Base-by-base conservation (phyloP, 1,140 invertebrate species). In the Saccostrea cuccullata region DNA sequence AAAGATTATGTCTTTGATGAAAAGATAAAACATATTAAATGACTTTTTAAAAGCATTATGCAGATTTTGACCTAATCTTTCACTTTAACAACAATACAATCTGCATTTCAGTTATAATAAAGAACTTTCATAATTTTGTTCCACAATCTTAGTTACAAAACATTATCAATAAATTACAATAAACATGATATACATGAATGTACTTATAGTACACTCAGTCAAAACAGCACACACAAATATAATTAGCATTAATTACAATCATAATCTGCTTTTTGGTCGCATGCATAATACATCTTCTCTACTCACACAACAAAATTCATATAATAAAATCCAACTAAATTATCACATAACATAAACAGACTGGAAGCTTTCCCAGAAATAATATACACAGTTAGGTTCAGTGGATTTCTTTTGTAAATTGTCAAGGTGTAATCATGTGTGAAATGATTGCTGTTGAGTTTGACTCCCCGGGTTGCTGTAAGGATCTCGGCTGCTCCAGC, bases 371-470 rank as follows among this genome's bases (percentile, higher is more conserved):
- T 73, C 70, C 70, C 23, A 73, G 70, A 73, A 11, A 36, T 30
- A 36, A 30, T 73, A 73, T 36, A 36, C 23, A 73, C 23, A 73
- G 70, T 30, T 0, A 73, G 70, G 23, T 73, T 73, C 70, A 30
- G 26, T 73, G 70, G 70, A 73, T 73, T 73, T 73, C 70, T 11
- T 73, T 36, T 13, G 26, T 26, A 73, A 73, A 73, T 73, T 40
- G 70, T 73, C 70, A 73, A 73, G 26, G 70, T 30, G 23, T 36
- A 36, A 73, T 73, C 70, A 73, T 30, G 70, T 73, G 23, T 73
- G 23, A 73, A 73, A 73, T 73, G 70, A 73, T 73, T 73, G 70
- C 70, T 73, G 70, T 73, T 73, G 70, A 36, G 70, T 73, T 73
- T 73, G n/a, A 73, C 70, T 73, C 70, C 70, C 70, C 8, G 12